A percentile compares a stretch with the other conserved stretches of the same genome.
Conservation (phyloP, 2,888 invertebrate species). For the Hyppa rectilinea region DNA sequence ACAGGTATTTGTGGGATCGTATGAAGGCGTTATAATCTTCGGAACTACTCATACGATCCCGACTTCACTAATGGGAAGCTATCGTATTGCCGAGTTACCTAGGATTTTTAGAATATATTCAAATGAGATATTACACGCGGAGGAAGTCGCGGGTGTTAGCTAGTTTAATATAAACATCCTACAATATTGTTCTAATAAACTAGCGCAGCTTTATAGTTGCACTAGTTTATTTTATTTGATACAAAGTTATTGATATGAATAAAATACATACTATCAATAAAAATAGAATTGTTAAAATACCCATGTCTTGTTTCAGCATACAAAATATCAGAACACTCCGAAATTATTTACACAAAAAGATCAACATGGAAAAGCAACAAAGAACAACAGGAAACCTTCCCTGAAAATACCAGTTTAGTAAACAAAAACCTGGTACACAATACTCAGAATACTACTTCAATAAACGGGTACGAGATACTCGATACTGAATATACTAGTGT, state of each 20-base stretch:
- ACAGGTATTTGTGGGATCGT: background rate
- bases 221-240: background rate
- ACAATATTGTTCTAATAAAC: background rate
- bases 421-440: background rate
- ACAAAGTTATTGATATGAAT: background rate
- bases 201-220: too few species aligned
- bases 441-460: constrained; percentile 21
- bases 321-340: constrained; percentile 76
- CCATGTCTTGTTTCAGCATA: constrained; percentile 75
- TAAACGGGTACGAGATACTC: background rate
- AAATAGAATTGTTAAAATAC: background rate
- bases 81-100: background rate
- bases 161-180: too few species aligned
- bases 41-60: too few species aligned
- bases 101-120: too few species aligned
- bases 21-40: background rate
- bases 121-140: too few species aligned
- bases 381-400: background rate
- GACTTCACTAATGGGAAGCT: background rate
- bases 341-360: constrained; percentile 76
- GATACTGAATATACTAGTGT: constrained; percentile 11
- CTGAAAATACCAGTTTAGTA: background rate
- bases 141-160: too few species aligned
- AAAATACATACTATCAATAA: background rate
- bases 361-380: constrained; percentile 71